These are phyloP conservation scores for Agrotis exclamationis DNA, from an alignment of 2,888 invertebrate genomes.

Conservation along the genomic window DNA sequence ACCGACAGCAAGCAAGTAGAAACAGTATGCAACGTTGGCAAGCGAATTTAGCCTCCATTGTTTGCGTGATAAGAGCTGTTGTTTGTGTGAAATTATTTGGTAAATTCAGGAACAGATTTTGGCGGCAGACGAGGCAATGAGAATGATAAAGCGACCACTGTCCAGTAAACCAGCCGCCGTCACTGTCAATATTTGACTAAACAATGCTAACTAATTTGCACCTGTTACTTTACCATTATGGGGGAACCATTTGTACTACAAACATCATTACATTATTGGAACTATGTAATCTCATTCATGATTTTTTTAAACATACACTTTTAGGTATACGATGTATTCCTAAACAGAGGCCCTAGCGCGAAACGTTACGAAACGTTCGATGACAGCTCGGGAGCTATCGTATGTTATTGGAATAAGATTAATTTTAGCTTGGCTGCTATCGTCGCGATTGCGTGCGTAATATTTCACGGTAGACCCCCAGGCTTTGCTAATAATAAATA, in stretches of 20 bases:
- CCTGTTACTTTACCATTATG: conserved; percentile 54
- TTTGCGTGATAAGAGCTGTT: conserved; percentile 53
- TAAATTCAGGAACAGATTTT: conserved; percentile 71
- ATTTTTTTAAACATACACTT: too few relatives aligned
- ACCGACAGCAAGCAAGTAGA: conserved; percentile 46
- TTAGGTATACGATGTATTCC: too few relatives aligned
- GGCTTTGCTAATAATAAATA: not conserved
- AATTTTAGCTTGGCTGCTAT: too few relatives aligned
- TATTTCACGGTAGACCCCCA: too few relatives aligned
- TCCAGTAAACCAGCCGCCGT: conserved; percentile 66
- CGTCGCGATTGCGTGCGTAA: too few relatives aligned
- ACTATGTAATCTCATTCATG: not conserved
- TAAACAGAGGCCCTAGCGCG: too few relatives aligned
- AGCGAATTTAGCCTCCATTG: conserved; percentile 62
- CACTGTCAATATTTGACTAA: conserved; percentile 61
- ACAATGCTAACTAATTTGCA: conserved; percentile 65
- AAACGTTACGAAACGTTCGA: too few relatives aligned
- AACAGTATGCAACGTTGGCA: conserved; percentile 35
- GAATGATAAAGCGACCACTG: conserved; percentile 74
- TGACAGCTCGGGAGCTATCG: too few relatives aligned
- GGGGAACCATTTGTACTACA: conserved; percentile 12
- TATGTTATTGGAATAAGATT: too few relatives aligned
- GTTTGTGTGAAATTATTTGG: conserved; percentile 43
- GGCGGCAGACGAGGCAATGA: conserved; percentile 74
- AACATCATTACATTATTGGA: conserved; percentile 7